These are phyloP conservation scores for Hydrophis major DNA, from an alignment of 2,797 vertebrate genomes.

Conservation along the genomic window DNA sequence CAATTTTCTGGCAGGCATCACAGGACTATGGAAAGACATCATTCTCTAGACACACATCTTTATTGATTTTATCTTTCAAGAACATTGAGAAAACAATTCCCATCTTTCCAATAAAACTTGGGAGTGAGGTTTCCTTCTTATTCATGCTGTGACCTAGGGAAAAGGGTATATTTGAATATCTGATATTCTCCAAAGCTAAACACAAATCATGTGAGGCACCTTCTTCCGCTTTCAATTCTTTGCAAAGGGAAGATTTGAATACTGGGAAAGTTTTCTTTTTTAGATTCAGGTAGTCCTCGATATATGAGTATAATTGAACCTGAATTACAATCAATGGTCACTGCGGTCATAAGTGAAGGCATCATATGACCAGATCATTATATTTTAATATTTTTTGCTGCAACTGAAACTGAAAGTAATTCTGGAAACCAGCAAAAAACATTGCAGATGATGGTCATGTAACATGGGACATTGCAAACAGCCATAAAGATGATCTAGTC, in stretches of 20 bases:
- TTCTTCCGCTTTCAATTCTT: neutral
- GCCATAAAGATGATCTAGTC: neutral
- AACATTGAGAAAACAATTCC: neutral
- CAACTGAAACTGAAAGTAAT: neutral
- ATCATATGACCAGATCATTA: neutral
- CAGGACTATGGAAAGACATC: neutral
- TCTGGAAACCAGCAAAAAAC: neutral
- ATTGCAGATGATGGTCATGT: neutral
- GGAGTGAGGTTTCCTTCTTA: neutral
- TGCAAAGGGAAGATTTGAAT: neutral
- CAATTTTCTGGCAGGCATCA: neutral
- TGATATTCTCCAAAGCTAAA: neutral
- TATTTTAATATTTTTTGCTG: neutral
- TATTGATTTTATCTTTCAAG: neutral
- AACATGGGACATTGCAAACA: neutral
- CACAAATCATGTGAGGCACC: neutral
- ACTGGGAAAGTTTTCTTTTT: neutral
- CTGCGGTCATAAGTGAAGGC: neutral
- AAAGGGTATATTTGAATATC: neutral
- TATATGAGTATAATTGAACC: neutral
- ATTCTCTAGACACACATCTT: neutral
- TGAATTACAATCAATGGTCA: neutral
- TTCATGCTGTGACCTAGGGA: neutral
- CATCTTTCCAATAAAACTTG: neutral
- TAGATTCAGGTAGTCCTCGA: neutral